phyloP scores from a whole-genome alignment of 2,888 invertebrate genomes.

The Tiliacea aurago region DNA sequence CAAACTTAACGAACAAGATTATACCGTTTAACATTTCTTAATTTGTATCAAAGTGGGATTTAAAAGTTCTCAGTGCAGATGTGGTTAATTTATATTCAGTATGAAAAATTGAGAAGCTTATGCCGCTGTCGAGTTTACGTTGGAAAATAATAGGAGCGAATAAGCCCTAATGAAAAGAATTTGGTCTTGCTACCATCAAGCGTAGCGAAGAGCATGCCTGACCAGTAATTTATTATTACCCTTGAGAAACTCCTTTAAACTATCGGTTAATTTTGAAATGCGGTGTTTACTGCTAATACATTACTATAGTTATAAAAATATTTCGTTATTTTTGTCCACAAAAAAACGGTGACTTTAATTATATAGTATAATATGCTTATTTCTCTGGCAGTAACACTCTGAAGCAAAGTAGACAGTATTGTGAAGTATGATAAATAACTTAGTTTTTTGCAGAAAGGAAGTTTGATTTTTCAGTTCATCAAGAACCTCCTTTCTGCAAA shows the following conservation, averaged over 20 bases:
- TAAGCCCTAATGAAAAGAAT: background rate
- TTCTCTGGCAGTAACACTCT: background rate
- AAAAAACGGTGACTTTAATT: background rate
- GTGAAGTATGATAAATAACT: background rate
- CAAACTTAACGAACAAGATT: constrained; percentile 75
- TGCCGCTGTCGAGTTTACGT: background rate
- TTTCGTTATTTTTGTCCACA: background rate
- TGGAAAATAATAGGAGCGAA: constrained; percentile 5
- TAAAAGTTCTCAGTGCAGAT: constrained; percentile 56
- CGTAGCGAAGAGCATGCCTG: background rate
- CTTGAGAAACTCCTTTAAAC: background rate
- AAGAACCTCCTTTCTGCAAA: background rate
- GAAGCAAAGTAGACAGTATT: background rate
- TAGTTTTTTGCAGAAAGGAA: no score
- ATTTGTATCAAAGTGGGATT: constrained; percentile 54
- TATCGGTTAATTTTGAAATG: background rate
- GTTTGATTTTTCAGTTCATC: background rate
- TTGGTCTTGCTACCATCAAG: constrained; percentile 8
- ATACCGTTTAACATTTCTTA: constrained; percentile 60
- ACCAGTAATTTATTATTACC: constrained; percentile 4
- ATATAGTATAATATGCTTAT: background rate
- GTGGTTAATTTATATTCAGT: constrained; percentile 45
- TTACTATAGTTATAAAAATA: background rate
- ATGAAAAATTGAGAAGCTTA: constrained; percentile 1
- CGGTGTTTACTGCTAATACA: background rate